Conservation (phyloP, 35 echinoderm and acorn worm genomes). For the Ophiothrix spiculata region DNA sequence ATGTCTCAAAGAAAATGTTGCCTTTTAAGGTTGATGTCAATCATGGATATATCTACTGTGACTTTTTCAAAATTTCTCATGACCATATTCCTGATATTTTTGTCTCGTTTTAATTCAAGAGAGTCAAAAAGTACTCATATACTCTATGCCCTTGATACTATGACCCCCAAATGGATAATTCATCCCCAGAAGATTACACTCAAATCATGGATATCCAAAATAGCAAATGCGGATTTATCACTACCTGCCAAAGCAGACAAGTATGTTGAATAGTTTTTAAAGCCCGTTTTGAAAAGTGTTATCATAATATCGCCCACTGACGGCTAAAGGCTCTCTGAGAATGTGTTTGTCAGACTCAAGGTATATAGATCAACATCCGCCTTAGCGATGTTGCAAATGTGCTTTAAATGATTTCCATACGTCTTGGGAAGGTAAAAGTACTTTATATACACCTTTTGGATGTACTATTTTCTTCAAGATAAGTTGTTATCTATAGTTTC, state of each 20-base stretch:
- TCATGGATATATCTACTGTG: too few relatives aligned
- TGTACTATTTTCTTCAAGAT: too few relatives aligned
- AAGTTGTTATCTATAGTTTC: too few relatives aligned
- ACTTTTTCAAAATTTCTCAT: too few relatives aligned
- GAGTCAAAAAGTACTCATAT: neutral
- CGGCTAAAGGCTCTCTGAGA: neutral
- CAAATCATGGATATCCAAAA: neutral
- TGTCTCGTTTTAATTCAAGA: neutral
- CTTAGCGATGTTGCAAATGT: neutral
- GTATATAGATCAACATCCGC: too few relatives aligned
- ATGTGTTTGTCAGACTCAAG: neutral
- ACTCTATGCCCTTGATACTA: neutral
- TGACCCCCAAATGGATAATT: neutral
- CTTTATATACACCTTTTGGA: neutral
- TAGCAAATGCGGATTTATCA: neutral
- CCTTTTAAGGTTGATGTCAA: too few relatives aligned
- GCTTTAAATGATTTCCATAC: neutral
- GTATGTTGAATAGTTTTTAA: conserved; percentile 1
- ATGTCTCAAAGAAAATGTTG: too few relatives aligned
- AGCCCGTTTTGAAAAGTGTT: neutral
- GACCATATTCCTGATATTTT: too few relatives aligned
- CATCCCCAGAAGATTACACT: neutral
- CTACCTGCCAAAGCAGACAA: conserved; percentile 10
- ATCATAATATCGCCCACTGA: neutral
- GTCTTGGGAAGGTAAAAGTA: neutral